Conservation (phyloP, 1,140 invertebrate genomes). For the Neoseiulus cucumeris region DNA sequence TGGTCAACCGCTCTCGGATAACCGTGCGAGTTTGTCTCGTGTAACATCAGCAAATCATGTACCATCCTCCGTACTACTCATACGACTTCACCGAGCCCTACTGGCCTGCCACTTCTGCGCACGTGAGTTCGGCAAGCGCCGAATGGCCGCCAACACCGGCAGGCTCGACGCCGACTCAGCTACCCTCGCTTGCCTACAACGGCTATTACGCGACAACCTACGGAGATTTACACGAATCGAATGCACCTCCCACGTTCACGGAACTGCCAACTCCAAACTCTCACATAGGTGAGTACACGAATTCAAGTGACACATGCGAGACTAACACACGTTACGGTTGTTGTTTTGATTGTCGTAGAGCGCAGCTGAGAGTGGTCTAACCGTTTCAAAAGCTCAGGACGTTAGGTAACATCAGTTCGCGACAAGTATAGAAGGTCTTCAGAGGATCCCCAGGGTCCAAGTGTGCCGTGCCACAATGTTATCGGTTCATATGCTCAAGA, state of each 20-base stretch:
- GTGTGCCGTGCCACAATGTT: no score
- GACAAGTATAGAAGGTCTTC: no score
- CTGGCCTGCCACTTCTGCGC: neutral
- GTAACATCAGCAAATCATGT: neutral
- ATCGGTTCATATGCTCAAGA: no score
- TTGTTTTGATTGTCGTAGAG: no score
- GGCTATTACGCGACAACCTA: neutral
- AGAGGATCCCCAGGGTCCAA: no score
- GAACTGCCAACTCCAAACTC: neutral
- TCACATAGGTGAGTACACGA: conserved; percentile 5
- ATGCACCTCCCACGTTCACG: neutral
- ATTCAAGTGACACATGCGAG: neutral
- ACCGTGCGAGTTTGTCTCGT: neutral
- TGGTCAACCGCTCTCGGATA: no score
- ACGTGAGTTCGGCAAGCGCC: neutral
- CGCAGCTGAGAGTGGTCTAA: no score
- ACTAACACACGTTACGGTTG: no score
- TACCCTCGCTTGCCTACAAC: conserved; percentile 6
- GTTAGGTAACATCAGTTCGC: no score
- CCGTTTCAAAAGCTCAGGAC: no score
- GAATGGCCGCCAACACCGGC: neutral
- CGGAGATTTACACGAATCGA: conserved; percentile 5
- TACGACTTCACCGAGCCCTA: neutral
- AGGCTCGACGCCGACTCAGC: neutral
- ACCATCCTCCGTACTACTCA: conserved; percentile 3